These are phyloP conservation scores for Solea senegalensis DNA, from an alignment of 2,113 vertebrate species.

Conservation along the genomic window DNA sequence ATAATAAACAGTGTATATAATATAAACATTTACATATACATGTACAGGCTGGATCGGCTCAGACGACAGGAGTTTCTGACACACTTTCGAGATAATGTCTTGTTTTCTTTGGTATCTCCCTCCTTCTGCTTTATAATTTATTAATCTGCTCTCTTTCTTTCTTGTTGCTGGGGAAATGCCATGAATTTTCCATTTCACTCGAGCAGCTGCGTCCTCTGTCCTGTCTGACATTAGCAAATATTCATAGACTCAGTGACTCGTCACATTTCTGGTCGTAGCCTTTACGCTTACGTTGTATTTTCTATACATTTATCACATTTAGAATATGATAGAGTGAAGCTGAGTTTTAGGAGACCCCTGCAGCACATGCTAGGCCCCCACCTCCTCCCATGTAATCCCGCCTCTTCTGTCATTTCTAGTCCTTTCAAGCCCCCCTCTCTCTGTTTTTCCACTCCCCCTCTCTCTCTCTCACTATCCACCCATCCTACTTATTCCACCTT, in stretches of 20 bases:
- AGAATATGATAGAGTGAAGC: neutral
- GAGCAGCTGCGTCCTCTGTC: neutral
- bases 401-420: conserved; percentile 55
- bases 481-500: conserved; percentile 75
- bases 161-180: conserved; percentile 15
- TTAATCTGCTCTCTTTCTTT: conserved; percentile 15
- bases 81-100: conserved; percentile 11
- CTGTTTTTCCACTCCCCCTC: conserved; percentile 51
- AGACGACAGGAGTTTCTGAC: neutral
- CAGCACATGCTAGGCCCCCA: conserved; percentile 28
- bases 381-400: conserved; percentile 67
- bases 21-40: neutral
- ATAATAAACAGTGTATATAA: neutral
- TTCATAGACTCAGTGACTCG: conserved; percentile 35
- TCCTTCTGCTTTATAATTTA: conserved; percentile 48
- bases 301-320: neutral
- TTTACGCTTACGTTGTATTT: neutral
- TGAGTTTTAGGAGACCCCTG: conserved; percentile 9
- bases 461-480: conserved; percentile 15
- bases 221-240: neutral
- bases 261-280: neutral
- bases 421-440: conserved; percentile 57
- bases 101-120: conserved; percentile 22
- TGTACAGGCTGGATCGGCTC: neutral
- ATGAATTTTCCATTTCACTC: conserved; percentile 53